Conservation (phyloP, 2,888 invertebrate genomes). For the Drosophila paranaensis region DNA sequence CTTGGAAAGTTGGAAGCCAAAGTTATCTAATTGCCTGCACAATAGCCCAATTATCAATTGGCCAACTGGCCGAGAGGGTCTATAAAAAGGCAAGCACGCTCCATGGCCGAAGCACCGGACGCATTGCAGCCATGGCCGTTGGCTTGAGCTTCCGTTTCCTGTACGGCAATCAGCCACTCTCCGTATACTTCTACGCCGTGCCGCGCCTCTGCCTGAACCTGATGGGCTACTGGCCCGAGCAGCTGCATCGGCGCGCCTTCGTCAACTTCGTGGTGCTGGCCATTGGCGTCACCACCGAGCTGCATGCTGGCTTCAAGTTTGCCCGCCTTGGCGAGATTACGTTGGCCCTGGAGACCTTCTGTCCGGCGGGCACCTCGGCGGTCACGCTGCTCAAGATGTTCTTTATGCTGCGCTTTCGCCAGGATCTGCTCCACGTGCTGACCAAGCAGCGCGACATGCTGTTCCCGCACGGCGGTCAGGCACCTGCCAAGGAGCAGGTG, state of each 20-base stretch:
- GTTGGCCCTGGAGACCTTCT: conserved; percentile 73
- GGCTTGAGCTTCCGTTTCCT: conserved; percentile 55
- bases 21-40: conserved; percentile 42
- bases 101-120: background rate
- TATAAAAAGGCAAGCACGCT: conserved; percentile 2
- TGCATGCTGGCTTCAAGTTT: conserved; percentile 66
- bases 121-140: conserved; percentile 13
- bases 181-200: conserved; percentile 68
- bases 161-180: conserved; percentile 45
- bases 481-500: conserved; percentile 21
- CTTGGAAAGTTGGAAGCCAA: conserved; percentile 30
- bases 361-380: conserved; percentile 77
- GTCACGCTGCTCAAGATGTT: conserved; percentile 78
- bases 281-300: conserved; percentile 72
- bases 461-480: conserved; percentile 3
- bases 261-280: conserved; percentile 62
- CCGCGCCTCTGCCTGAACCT: conserved; percentile 61
- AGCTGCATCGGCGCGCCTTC: conserved; percentile 21
- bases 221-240: conserved; percentile 75
- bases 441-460: conserved; percentile 46
- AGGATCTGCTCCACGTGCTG: conserved; percentile 61
- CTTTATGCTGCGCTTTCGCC: conserved; percentile 60
- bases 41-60: conserved; percentile 60
- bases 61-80: background rate
- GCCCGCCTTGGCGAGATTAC: conserved; percentile 35